phyloP scores from a whole-genome alignment of 2,113 vertebrate species.

The Neodon shergylaensis region DNA sequence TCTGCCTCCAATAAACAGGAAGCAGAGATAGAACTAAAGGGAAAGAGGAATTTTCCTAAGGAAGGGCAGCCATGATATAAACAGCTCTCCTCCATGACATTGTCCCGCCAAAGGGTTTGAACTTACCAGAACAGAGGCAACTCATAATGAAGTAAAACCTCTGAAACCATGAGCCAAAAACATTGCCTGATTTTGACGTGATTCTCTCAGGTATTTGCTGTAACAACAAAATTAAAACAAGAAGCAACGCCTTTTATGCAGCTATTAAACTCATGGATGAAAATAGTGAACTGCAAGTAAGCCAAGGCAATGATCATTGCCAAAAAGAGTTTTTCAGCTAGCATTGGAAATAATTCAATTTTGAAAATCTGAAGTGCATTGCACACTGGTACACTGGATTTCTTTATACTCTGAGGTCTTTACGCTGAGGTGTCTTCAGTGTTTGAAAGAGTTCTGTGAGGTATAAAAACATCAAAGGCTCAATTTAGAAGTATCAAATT shows the following conservation, averaged over 20 bases:
- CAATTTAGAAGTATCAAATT: constrained; percentile 67
- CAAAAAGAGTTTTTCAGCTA: neutral
- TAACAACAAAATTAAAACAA: neutral
- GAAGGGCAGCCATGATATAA: neutral
- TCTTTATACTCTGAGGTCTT: constrained; percentile 37
- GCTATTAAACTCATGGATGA: neutral
- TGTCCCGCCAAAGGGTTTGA: rapidly evolving
- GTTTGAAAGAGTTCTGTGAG: constrained; percentile 35
- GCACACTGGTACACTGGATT: neutral
- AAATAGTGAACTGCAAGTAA: constrained; percentile 6
- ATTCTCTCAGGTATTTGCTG: neutral
- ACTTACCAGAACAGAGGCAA: neutral
- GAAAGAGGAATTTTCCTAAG: neutral
- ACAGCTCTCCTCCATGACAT: neutral
- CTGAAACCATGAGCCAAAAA: neutral
- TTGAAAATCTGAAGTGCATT: neutral
- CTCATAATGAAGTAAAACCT: neutral
- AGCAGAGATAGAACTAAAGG: neutral
- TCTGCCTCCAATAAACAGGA: neutral
- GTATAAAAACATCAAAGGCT: constrained; percentile 48
- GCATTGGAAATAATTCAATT: neutral
- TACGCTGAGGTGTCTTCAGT: neutral
- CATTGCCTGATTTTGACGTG: neutral
- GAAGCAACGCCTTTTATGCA: neutral
- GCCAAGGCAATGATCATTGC: neutral